These are phyloP conservation scores for Andrena trimmerana DNA, from an alignment of 2,888 invertebrate genomes.

Conservation along the genomic window DNA sequence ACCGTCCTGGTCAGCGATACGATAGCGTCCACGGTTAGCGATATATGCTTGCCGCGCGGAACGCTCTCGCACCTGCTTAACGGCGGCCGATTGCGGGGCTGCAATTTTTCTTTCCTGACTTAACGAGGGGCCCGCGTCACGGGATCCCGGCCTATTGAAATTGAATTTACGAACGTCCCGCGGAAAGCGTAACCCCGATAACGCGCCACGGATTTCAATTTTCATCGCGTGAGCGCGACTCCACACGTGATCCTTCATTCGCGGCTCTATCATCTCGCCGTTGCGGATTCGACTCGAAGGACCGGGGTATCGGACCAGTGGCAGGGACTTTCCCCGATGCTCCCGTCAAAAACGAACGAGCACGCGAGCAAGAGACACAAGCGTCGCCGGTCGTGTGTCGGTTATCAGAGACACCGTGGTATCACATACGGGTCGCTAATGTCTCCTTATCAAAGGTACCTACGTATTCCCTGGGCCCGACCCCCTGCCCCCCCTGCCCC, in stretches of 20 bases:
- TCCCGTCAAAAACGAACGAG: conserved; percentile 67
- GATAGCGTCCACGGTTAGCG: conserved; percentile 58
- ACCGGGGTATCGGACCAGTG: conserved; percentile 13
- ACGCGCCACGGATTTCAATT: conserved; percentile 16
- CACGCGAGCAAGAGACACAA: conserved; percentile 62
- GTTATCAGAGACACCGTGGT: conserved; percentile 76
- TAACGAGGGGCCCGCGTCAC: conserved; percentile 28
- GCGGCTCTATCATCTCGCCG: background rate
- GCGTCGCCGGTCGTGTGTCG: conserved; percentile 71
- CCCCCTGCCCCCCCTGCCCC: conserved; percentile 58
- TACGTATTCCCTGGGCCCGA: conserved; percentile 73
- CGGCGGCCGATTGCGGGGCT: conserved; percentile 50
- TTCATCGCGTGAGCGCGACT: background rate
- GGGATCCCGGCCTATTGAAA: conserved; percentile 51
- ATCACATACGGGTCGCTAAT: conserved; percentile 84
- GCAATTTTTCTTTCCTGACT: conserved; percentile 59
- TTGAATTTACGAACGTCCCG: conserved; percentile 30
- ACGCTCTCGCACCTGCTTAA: conserved; percentile 65
- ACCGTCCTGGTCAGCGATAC: conserved; percentile 53
- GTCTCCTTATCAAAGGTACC: conserved; percentile 82
- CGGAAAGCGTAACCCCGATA: background rate
- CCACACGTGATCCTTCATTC: background rate
- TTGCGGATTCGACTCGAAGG: background rate
- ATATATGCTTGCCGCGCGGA: conserved; percentile 49
- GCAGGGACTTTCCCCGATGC: conserved; percentile 46